A percentile compares a stretch with the other conserved stretches of the same genome.
These are phyloP conservation scores for Aphidius ervi DNA, from an alignment of 1,140 invertebrate genomes.

Conservation along the genomic window DNA sequence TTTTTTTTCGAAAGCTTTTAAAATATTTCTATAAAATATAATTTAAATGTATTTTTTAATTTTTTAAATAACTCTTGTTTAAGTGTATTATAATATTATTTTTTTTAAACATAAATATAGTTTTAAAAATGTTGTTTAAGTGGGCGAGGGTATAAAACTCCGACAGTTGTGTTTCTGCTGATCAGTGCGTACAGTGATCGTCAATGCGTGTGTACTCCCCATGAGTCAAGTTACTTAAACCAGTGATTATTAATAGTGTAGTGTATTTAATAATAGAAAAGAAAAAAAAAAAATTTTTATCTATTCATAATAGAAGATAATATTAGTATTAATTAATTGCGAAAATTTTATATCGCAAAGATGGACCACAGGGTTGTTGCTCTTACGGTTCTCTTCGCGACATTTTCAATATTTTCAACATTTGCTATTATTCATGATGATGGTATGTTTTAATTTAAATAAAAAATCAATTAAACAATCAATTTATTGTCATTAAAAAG, in stretches of 20 bases:
- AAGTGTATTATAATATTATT: not conserved
- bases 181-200: constrained; percentile 39
- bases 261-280: constrained; percentile 2
- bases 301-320: too few relatives aligned
- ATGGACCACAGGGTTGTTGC: constrained; percentile 24
- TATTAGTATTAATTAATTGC: constrained; percentile 6
- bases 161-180: constrained; percentile 39
- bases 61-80: not conserved
- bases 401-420: constrained; percentile 28
- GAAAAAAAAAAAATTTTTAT: not conserved
- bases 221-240: not conserved
- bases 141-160: constrained; percentile 52
- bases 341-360: constrained; percentile 14
- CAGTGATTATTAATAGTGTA: too few relatives aligned
- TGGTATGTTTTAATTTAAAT: constrained; percentile 30
- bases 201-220: constrained; percentile 24
- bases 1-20: too few relatives aligned
- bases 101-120: constrained; percentile 6
- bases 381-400: constrained; percentile 32
- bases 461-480: too few relatives aligned
- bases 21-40: too few relatives aligned
- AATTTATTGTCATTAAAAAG: too few relatives aligned
- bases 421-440: constrained; percentile 34
- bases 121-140: constrained; percentile 20
- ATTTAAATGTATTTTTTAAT: not conserved